Base-by-base conservation (phyloP, 2,113 vertebrate genomes). In the Haemorhous mexicanus region DNA sequence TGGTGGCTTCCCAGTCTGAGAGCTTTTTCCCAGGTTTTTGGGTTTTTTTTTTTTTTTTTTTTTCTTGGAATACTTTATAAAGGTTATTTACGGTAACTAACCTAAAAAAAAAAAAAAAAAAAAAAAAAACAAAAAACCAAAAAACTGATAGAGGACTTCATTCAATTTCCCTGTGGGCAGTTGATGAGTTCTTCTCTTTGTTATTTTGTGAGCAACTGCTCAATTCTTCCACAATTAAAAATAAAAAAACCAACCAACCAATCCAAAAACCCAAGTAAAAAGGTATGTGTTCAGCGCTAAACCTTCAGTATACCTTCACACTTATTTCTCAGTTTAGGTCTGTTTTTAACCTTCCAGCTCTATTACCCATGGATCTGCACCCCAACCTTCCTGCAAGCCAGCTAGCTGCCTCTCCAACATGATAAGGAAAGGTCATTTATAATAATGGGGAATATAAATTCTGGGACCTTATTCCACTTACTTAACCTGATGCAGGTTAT, bases 1-100 rank as follows among this genome's bases (percentile, higher is more conserved):
- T 6, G 33, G 49, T 9, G 24, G 9, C 13, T 69, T 59, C 67
- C 30, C 0, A 0, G 10, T 33, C 11, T 28, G 5, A 14, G 5
- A 32, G 18, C 22, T 44, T 68, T 56, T 67, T 7, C 13, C 39
- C 72, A 37, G 18, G 8, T 37, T 49, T 2, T 37, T 37, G 37
- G 9, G 10, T 39, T 39, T 32, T 11, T 43, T 37, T 8, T 32
- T 13, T 44, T 20, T 27, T 30, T 12, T 37, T n/a, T n/a, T n/a
- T n/a, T n/a, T n/a, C 77, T 33, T 15, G 28, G 53, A 56, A 47
- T 66, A 84, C 32, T 35, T 79, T 19, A 20, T 7, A 23, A 39
- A 63, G 41, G 26, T 37, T 68, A 33, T 69, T n/a, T n/a, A n/a
- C n/a, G n/a, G 32, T 26, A 76, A 69, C 5, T 30, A 63, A 46